Conservation (phyloP, 2,797 vertebrate species). For the Enteromius fasciolatus region DNA sequence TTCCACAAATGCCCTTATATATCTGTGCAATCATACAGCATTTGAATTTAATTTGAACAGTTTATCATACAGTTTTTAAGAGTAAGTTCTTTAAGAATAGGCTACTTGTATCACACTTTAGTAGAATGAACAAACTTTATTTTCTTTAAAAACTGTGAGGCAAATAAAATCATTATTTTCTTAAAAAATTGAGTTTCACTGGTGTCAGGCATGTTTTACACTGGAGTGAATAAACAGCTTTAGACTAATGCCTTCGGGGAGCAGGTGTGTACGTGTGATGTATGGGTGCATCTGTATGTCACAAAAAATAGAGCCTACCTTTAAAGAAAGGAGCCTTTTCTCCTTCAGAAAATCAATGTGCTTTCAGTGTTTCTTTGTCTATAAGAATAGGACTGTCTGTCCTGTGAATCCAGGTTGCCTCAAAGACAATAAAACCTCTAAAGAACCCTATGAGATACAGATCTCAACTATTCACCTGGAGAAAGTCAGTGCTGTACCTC, state of each 20-base stretch:
- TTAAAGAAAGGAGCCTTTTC: slow-evolving; percentile 29
- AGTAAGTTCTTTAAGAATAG: neutral
- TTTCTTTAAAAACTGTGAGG: neutral
- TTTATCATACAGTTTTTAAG: neutral
- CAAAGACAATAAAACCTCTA: slow-evolving; percentile 19
- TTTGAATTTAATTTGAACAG: neutral
- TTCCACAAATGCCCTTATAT: neutral
- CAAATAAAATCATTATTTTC: neutral
- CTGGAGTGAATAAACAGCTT: slow-evolving; percentile 8
- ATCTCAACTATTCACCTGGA: slow-evolving; percentile 16
- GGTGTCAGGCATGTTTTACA: slow-evolving; percentile 1
- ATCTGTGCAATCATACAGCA: neutral
- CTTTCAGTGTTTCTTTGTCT: slow-evolving; percentile 26
- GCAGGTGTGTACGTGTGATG: neutral
- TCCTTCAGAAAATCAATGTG: slow-evolving; percentile 32
- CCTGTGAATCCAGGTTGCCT: neutral
- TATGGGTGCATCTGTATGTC: slow-evolving; percentile 16
- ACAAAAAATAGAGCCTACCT: slow-evolving; percentile 9
- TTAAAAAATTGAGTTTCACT: neutral
- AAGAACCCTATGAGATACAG: slow-evolving; percentile 4
- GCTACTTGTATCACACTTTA: neutral
- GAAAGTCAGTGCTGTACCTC: neutral
- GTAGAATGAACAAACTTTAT: too few species aligned
- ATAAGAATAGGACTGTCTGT: slow-evolving; percentile 24
- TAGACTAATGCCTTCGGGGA: slow-evolving; percentile 6